Evolutionary conservation across 2,113 vertebrate species (phyloP).

Genomic region (Nibea albiflora): DNA sequence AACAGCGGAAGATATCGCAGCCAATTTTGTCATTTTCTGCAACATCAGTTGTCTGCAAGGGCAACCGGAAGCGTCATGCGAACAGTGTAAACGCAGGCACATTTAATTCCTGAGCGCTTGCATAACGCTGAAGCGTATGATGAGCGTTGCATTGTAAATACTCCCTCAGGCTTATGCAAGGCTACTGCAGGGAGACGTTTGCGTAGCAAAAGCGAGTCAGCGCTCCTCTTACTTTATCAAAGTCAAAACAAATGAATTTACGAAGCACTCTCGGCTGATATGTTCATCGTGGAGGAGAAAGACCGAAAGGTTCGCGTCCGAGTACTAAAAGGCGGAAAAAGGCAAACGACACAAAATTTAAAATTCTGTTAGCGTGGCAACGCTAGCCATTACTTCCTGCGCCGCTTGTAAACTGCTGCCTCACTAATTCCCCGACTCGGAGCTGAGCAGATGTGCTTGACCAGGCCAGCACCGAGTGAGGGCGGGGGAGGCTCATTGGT

Average conservation of each 20-base stretch:
- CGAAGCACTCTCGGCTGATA: conserved; percentile 4
- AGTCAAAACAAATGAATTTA: background rate
- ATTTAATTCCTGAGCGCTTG: conserved; percentile 37
- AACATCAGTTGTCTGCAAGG: conserved; percentile 46
- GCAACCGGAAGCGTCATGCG: conserved; percentile 16
- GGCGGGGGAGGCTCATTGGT: conserved; percentile 12
- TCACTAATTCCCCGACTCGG: conserved; percentile 10
- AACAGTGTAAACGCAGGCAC: conserved; percentile 21
- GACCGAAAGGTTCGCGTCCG: background rate
- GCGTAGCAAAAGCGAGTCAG: background rate
- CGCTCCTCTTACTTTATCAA: background rate
- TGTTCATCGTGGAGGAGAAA: background rate
- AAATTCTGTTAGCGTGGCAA: background rate
- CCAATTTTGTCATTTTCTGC: conserved; percentile 38
- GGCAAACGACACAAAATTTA: background rate
- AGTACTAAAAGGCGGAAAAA: conserved; percentile 3
- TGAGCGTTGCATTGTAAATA: conserved; percentile 32
- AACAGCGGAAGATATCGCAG: background rate
- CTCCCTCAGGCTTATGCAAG: background rate
- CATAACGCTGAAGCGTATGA: conserved; percentile 42
- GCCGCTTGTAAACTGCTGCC: conserved; percentile 20
- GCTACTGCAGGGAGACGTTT: conserved; percentile 1
- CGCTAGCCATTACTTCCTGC: background rate
- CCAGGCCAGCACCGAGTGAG: background rate
- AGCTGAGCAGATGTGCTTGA: conserved; percentile 10